Conservation (phyloP, 2,888 invertebrate species). For the Cancer borealis region DNA sequence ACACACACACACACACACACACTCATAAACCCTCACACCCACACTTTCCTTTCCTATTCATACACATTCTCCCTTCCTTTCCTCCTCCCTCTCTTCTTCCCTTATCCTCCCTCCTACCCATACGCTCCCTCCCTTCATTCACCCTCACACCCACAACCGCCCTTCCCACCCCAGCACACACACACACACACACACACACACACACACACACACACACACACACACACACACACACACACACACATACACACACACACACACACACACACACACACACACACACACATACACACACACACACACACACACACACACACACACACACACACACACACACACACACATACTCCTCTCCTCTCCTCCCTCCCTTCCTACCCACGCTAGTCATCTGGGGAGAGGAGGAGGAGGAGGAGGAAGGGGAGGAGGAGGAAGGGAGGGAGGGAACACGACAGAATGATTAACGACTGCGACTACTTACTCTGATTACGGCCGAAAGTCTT, state of each 20-base stretch:
- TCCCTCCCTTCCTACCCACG: not conserved
- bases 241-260: not conserved
- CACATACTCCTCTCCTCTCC: not conserved
- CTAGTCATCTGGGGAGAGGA: constrained; percentile 55
- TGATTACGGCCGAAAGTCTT: constrained; percentile 67
- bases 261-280: not conserved
- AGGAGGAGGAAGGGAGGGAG: constrained; percentile 11
- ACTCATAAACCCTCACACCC: not conserved
- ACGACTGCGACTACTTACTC: constrained; percentile 72
- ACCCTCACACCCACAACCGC: constrained; percentile 11
- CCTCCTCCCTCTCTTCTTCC: not conserved
- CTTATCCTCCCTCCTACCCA: not conserved
- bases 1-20: not conserved
- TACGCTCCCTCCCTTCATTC: not conserved
- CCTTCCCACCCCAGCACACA: not conserved
- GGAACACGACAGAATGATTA: constrained; percentile 68
- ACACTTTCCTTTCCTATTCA: no score
- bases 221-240: not conserved
- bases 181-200: not conserved
- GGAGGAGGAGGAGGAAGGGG: not conserved
- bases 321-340: not conserved
- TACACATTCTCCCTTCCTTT: not conserved
- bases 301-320: no score
- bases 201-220: not conserved
- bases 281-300: no score